Conservation (phyloP, 2,797 vertebrate species). For the Leptodactylus fallax region DNA sequence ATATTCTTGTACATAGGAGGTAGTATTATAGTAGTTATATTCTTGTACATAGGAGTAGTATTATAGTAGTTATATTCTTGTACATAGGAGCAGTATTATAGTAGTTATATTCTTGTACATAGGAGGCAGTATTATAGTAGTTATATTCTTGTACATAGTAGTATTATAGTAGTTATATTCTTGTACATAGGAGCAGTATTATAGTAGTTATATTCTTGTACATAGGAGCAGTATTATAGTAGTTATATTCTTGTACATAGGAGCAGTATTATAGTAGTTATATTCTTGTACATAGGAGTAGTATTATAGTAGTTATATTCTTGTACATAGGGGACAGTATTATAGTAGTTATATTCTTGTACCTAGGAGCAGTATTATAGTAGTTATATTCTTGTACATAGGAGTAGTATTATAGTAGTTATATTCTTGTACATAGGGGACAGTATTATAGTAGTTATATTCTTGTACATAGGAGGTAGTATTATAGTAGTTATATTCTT, state of each 20-base stretch:
- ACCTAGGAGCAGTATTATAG: neutral
- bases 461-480: too few species aligned
- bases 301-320: too few species aligned
- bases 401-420: too few species aligned
- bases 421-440: too few species aligned
- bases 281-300: too few species aligned
- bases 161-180: neutral
- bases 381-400: neutral
- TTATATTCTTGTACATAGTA: neutral
- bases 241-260: neutral
- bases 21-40: too few species aligned
- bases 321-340: neutral
- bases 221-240: neutral
- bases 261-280: too few species aligned
- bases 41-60: too few species aligned
- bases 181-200: slow-evolving; percentile 1
- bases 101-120: too few species aligned
- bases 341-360: neutral
- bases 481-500: neutral
- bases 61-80: too few species aligned
- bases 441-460: neutral
- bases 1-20: too few species aligned
- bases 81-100: too few species aligned
- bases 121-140: neutral
- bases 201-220: slow-evolving; percentile 1